Evolutionary conservation across 2,797 vertebrate species (phyloP), one percentile per base, ranked within the genome.

Genomic region (Xenentodon cancila): DNA sequence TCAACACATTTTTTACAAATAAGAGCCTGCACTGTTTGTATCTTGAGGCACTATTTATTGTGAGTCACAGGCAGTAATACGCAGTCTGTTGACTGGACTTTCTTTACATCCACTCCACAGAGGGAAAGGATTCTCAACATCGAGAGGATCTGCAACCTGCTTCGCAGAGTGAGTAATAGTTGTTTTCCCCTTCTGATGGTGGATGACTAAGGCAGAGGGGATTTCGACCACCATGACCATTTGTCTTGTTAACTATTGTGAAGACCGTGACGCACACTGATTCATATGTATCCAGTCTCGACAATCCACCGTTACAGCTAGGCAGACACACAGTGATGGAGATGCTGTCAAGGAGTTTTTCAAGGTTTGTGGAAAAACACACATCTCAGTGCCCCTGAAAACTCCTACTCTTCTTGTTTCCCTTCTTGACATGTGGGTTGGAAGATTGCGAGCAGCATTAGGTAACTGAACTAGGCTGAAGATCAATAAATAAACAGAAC

Each of bases 91-190:
- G 50, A 77, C 73, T 37, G 9, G 53, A 52, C 30, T 54, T 18
- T 73, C 45, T 80, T 71, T 77, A 15, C 63, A 9, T 84, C 54
- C 53, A 15, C 62, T 75, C 68, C 75, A 64, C 92, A 97, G 96
- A 95, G 96, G 63, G 96, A 97, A 85, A 91, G 96, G 88, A 95
- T 97, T 79, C 94, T 96, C 81, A 97, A 97, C 90, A 96, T 97
- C 32, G 96, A 97, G 75, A 93, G 96, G 86, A 97, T 97, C 88
- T 97, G 96, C 91, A 96, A 95, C 91, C 93, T 97, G 74, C 94
- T 97, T 65, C 92, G 96, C 77, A 95, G 91, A 93, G 96, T 97
- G 88, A 95, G 95, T 90, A 81, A 77, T 61, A 42, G 8, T 13
- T 69, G 19, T 42, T 75, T 57, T 53, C 69, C 30, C 69, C 75